Conservation (phyloP, 2,113 vertebrate genomes). For the Sceloporus undulatus region DNA sequence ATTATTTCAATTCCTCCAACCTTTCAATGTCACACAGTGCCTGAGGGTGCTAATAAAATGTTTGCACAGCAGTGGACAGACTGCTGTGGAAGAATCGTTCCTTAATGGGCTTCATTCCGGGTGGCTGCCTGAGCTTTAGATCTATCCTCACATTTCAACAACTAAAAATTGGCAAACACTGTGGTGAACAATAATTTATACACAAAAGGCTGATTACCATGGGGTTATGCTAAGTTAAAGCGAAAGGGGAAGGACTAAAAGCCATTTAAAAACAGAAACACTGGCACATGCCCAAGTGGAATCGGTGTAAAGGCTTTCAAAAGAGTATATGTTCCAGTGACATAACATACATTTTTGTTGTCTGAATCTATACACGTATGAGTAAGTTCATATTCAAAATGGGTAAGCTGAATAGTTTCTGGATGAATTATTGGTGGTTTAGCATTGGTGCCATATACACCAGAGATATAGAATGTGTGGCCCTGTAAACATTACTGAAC, state of each 20-base stretch:
- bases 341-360: background rate
- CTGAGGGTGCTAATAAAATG: conserved; percentile 40
- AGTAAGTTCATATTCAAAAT: background rate
- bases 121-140: conserved; percentile 39
- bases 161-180: background rate
- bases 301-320: background rate
- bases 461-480: too few relatives aligned
- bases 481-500: too few relatives aligned
- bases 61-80: conserved; percentile 10
- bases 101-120: conserved; percentile 25
- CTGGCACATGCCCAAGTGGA: background rate
- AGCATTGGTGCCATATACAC: background rate
- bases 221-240: background rate
- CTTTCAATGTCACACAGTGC: conserved; percentile 60
- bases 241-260: background rate
- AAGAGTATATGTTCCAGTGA: background rate
- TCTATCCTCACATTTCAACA: background rate
- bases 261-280: background rate
- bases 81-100: conserved; percentile 17
- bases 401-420: background rate
- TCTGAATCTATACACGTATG: background rate
- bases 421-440: too few relatives aligned
- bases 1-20: conserved; percentile 52
- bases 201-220: background rate
- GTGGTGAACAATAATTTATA: conserved; percentile 33